Base-by-base conservation (phyloP, 2,888 invertebrate species). In the Bedellia somnulentella region DNA sequence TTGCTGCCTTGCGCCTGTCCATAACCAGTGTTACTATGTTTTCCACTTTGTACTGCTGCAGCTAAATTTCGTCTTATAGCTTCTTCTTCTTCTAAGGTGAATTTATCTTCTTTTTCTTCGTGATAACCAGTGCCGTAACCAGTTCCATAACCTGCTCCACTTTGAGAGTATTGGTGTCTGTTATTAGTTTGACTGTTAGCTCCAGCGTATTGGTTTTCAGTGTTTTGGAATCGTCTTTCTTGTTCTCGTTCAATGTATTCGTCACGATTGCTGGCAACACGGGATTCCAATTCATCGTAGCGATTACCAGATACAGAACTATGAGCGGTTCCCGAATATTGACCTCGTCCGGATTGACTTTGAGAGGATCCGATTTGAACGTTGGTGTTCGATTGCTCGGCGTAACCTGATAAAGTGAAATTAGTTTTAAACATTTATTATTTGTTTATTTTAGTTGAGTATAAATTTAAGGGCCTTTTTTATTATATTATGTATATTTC, bases 41-140 rank as follows among this genome's bases (percentile, higher is more conserved):
- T 24, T 3, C 15, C 29, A 15, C 9, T 25, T n/a, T 29, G 39
- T 10, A 35, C 52, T 14, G 47, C 45, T 2, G 52, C 47, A 8
- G 51, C 50, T 1, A 68, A 37, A 11, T 57, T 49, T 18, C 18
- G n/a, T 28, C 52, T 51, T 2, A 68, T 53, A 18, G 54, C 47
- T 37, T 66, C 68, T 32, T 56, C 50, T 39, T 70, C 52, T 40
- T 60, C 62, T 6, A 46, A 48, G 3, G 57, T 49, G 1, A 71
- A 41, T 3, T 51, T 55, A 39, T 50, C 49, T 6, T 49, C 51
- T 2, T 24, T 12, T 5, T 31, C 36, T n/a, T 35, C 30, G n/a
- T 30, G 27, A 10, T 31, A 22, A 2, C 31, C 28, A 18, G 26
- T 35, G 1, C 50, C 45, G 3, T 42, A 27, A n/a, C 21, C 3